Conservation (phyloP, 2,888 invertebrate species). For the Drosophila mulleri region DNA sequence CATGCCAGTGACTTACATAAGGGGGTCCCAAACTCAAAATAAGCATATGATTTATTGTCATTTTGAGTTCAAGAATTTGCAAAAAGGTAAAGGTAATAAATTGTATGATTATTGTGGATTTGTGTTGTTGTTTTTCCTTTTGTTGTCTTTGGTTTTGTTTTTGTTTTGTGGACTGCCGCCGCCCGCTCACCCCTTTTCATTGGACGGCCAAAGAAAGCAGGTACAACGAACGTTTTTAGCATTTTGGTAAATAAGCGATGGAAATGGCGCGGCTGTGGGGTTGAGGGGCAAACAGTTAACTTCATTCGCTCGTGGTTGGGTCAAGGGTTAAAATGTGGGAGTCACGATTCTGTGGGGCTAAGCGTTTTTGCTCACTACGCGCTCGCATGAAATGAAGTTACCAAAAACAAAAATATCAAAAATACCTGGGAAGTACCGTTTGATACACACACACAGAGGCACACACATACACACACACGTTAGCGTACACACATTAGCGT, state of each 20-base stretch:
- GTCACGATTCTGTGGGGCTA: constrained; percentile 82
- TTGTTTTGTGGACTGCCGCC: neutral
- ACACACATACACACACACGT: constrained; percentile 28
- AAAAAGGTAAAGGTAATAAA: constrained; percentile 81
- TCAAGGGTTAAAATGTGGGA: constrained; percentile 85
- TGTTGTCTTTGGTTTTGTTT: too few species aligned
- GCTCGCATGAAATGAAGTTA: constrained; percentile 79
- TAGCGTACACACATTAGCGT: constrained; percentile 47
- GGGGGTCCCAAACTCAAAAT: constrained; percentile 47
- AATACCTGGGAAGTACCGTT: constrained; percentile 73
- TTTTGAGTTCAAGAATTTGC: constrained; percentile 81
- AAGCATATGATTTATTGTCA: constrained; percentile 79
- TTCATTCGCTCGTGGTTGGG: constrained; percentile 81
- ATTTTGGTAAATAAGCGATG: constrained; percentile 6
- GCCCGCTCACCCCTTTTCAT: constrained; percentile 8
- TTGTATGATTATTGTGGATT: constrained; percentile 79
- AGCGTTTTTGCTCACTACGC: constrained; percentile 61
- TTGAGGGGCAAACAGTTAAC: constrained; percentile 50
- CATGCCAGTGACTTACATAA: constrained; percentile 60
- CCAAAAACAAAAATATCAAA: constrained; percentile 73
- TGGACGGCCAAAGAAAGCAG: constrained; percentile 60
- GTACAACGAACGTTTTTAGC: constrained; percentile 48
- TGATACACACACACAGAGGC: constrained; percentile 50
- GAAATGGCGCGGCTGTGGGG: neutral
- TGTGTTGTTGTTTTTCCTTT: constrained; percentile 25